Percentiles rank a stretch among this genome's conserved stretches.
These are phyloP conservation scores for Peromyscus californicus DNA, from an alignment of 2,113 vertebrate genomes.

Conservation along the genomic window DNA sequence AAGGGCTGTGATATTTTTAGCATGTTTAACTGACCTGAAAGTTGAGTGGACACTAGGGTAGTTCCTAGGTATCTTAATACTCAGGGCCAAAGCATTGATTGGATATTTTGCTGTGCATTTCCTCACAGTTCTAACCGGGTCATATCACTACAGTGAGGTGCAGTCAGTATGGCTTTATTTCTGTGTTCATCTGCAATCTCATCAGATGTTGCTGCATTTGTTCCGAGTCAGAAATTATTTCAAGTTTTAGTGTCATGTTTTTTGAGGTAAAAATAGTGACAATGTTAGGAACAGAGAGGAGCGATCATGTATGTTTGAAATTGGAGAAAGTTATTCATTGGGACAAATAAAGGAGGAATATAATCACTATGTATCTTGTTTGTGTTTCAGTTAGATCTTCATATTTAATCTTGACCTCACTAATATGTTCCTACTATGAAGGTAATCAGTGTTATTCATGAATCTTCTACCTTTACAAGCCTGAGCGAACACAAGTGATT, in stretches of 20 bases:
- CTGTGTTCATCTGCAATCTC: neutral
- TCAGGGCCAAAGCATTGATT: neutral
- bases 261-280: constrained; percentile 57
- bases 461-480: neutral
- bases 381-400: neutral
- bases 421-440: neutral
- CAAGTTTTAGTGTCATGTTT: constrained; percentile 3
- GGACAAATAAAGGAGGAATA: neutral
- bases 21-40: neutral
- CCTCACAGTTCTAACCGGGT: neutral
- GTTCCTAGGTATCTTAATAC: neutral
- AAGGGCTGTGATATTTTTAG: neutral
- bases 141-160: neutral
- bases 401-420: neutral
- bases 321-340: neutral
- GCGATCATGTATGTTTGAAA: neutral
- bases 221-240: constrained; percentile 1
- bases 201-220: neutral
- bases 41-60: neutral
- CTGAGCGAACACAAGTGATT: neutral
- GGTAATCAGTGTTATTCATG: neutral
- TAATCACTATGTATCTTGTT: neutral
- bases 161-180: constrained; percentile 24
- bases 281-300: neutral
- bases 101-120: neutral